Base-by-base conservation (phyloP, 2,113 vertebrate genomes). In the Entosphenus tridentatus region DNA sequence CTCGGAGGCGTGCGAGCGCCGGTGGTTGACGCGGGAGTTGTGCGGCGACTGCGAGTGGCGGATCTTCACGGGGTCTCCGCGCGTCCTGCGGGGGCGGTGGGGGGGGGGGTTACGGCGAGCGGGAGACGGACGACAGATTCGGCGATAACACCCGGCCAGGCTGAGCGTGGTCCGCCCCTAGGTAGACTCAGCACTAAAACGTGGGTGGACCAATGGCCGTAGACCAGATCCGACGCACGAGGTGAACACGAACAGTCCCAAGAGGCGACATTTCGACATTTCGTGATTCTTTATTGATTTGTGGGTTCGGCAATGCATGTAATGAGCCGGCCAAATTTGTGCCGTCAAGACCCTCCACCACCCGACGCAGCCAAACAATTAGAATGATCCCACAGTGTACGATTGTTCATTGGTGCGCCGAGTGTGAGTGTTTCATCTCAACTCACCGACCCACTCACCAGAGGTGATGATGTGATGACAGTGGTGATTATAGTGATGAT, bases 11-110 rank as follows among this genome's bases (percentile, higher is more conserved):
- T 87, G 85, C 1, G 87, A 89, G 12, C 84, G 75, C 2, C 86
- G 81, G 69, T 84, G 83, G 73, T 88, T 86, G 21, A n/a, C n/a
- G 39, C 84, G 83, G 78, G 85, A 83, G 71, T 85, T 87, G 70
- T 86, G 75, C 0, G 87, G 87, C 0, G 86, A 89, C 56, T 88
- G 87, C 0, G 86, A 87, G 70, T 86, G 87, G 57, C 85, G 78
- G 74, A 88, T 86, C 57, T 82, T 83, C 75, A 89, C 73, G 0
- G 87, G 86, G 73, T 88, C 85, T 0, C 87, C 87, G 79, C 87
- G 86, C 68, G 87, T 89, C 79, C 87, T 89, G 71, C 14, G 56
- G 56, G 71, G 11, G 11, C 71, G 75, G 17, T 16, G n/a, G 67
- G 57, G 57, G 74, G 70, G 16, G 68, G 39, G 56, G 67, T 5